phyloP scores from a whole-genome alignment of 2,113 vertebrate genomes.

The Arenaria interpres region DNA sequence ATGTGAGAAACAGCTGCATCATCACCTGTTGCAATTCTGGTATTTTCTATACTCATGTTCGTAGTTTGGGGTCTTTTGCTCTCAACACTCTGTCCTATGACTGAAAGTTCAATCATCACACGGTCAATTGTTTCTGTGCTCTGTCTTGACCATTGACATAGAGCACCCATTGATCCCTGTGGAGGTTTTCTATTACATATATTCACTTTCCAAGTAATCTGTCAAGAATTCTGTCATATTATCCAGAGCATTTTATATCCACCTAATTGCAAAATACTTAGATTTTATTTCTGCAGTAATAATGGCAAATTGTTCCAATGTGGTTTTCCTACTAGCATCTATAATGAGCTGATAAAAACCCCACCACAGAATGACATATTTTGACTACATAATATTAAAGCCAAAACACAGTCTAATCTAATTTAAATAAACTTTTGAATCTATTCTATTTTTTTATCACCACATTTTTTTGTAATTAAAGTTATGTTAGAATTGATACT shows the following conservation, averaged over 20 bases:
- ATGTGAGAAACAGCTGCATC: background rate
- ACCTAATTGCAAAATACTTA: background rate
- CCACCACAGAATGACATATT: background rate
- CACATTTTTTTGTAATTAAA: background rate
- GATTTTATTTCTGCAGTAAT: background rate
- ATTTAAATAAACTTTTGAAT: background rate
- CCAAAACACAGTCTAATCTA: background rate
- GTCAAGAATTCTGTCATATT: background rate
- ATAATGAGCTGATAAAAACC: background rate
- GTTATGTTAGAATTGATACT: background rate
- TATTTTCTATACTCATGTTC: background rate
- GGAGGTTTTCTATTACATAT: background rate
- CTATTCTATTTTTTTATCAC: background rate
- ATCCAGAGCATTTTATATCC: background rate
- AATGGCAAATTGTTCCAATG: background rate
- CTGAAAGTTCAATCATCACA: background rate
- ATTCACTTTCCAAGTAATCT: background rate
- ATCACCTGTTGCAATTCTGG: background rate
- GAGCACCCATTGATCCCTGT: background rate
- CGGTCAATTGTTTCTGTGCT: background rate
- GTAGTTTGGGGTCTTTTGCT: background rate
- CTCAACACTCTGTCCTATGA: rapidly evolving
- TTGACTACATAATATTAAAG: background rate
- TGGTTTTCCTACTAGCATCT: background rate
- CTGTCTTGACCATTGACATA: background rate